These are phyloP conservation scores for Albula glossodonta DNA, from an alignment of 2,113 vertebrate species.

Conservation along the genomic window DNA sequence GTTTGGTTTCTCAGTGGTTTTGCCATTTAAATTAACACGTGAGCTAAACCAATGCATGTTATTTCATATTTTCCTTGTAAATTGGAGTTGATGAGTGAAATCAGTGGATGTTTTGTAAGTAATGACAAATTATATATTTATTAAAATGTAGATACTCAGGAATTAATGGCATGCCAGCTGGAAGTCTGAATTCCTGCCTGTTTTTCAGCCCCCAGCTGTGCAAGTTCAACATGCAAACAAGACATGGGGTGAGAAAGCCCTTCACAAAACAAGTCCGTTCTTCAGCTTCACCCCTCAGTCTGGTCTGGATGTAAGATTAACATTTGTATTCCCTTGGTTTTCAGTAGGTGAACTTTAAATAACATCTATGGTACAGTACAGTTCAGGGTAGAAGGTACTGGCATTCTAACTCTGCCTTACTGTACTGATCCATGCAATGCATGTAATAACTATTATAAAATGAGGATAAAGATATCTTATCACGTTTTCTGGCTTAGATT, in stretches of 20 bases:
- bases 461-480: neutral
- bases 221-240: neutral
- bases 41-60: neutral
- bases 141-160: neutral
- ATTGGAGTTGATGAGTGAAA: neutral
- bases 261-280: neutral
- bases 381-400: no score
- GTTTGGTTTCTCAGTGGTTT: neutral
- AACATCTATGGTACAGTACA: no score
- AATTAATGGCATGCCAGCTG: neutral
- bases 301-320: neutral
- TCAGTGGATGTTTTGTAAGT: neutral
- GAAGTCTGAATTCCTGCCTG: neutral
- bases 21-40: neutral
- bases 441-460: neutral
- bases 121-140: neutral
- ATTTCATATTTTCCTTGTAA: neutral
- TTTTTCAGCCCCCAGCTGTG: neutral
- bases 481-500: neutral
- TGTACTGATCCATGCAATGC: neutral
- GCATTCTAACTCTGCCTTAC: neutral
- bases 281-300: neutral
- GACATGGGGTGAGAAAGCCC: neutral
- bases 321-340: neutral
- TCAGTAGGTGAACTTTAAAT: neutral